Evolutionary conservation across 2,797 vertebrate species (phyloP).

Genomic region (Microhierax caerulescens): DNA sequence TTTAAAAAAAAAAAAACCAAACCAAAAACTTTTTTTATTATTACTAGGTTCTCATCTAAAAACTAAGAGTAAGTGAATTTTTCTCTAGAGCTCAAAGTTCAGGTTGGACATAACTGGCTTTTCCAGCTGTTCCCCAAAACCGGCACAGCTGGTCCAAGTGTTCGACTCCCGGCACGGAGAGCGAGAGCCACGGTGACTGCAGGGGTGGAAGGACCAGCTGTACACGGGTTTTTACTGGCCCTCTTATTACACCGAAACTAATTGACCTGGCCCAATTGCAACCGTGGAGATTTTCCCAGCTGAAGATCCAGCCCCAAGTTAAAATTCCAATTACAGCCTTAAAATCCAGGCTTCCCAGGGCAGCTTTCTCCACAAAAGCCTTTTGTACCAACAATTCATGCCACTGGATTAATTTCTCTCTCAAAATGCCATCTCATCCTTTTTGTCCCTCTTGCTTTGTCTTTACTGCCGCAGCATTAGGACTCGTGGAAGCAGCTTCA

Average conservation of each 20-base stretch:
- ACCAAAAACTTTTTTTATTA: too few relatives aligned
- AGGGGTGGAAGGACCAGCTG: not conserved
- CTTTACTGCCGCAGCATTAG: not conserved
- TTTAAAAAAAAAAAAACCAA: too few relatives aligned
- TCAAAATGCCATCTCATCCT: not conserved
- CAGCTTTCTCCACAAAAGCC: conserved; percentile 3
- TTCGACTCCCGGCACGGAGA: fast-evolving
- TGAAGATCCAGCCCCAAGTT: not conserved
- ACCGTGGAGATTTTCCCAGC: not conserved
- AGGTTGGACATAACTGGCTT: not conserved
- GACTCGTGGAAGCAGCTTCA: not conserved
- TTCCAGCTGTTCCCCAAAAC: not conserved
- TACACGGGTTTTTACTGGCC: fast-evolving
- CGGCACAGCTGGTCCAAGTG: fast-evolving
- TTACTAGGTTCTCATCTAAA: not conserved
- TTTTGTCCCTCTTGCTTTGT: not conserved
- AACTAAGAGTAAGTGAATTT: not conserved
- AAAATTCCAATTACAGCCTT: conserved; percentile 8
- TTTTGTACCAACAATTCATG: not conserved
- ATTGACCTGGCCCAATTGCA: not conserved
- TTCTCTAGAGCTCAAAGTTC: not conserved
- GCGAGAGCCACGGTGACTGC: fast-evolving
- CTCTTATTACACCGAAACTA: not conserved
- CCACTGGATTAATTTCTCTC: not conserved
- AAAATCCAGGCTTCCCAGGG: not conserved